phyloP scores from a whole-genome alignment of 2,797 vertebrate species.

The Lophius americanus region DNA sequence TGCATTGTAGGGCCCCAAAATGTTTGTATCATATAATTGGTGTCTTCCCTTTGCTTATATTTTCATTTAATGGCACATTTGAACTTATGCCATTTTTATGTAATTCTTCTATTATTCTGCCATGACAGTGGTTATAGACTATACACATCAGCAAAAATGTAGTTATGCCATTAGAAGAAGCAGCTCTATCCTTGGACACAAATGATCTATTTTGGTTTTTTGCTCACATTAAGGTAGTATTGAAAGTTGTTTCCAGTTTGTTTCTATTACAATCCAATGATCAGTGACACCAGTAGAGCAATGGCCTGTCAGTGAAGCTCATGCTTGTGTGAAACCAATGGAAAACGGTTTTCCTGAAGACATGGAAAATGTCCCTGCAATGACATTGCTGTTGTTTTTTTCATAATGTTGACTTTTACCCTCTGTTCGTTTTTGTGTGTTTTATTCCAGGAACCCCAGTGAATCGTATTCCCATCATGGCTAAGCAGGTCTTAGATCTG shows the following conservation, averaged over 20 bases:
- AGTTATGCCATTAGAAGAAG: too few relatives aligned
- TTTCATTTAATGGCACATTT: too few relatives aligned
- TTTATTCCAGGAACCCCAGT: conserved; percentile 89
- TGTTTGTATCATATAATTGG: too few relatives aligned
- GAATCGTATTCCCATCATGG: conserved; percentile 98
- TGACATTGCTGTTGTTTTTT: conserved; percentile 4
- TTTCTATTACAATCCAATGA: neutral
- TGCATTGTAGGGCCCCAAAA: too few relatives aligned
- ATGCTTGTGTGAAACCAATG: too few relatives aligned
- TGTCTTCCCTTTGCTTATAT: too few relatives aligned
- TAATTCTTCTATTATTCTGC: too few relatives aligned
- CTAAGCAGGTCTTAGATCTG: conserved; percentile 96
- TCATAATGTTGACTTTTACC: conserved; percentile 12
- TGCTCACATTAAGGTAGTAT: neutral
- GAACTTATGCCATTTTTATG: too few relatives aligned
- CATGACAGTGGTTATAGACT: too few relatives aligned
- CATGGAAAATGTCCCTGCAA: conserved; percentile 10
- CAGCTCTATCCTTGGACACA: too few relatives aligned
- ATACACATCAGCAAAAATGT: too few relatives aligned
- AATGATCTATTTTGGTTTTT: neutral
- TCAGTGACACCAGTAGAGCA: neutral
- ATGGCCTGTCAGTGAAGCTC: neutral
- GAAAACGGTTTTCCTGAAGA: neutral
- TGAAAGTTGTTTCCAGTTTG: neutral
- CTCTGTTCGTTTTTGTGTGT: neutral